Evolutionary conservation across 2,888 invertebrate species (phyloP).

Genomic region (Rapana venosa): DNA sequence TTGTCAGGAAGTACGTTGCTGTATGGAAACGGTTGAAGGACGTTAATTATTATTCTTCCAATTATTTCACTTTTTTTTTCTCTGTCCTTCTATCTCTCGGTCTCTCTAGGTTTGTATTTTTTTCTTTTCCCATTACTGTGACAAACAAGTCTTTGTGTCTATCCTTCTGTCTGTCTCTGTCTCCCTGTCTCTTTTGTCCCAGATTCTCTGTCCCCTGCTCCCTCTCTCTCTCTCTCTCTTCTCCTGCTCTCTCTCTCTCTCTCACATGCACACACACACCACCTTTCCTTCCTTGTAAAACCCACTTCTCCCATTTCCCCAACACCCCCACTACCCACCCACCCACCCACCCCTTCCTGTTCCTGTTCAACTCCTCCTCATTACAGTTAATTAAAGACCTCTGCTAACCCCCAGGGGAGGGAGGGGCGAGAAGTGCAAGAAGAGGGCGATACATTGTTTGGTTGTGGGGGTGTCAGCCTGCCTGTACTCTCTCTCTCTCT

Average conservation of each 20-base stretch:
- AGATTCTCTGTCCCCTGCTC: background rate
- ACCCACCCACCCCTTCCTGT: too few relatives aligned
- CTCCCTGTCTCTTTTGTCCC: background rate
- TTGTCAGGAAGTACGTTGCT: too few relatives aligned
- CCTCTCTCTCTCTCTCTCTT: background rate
- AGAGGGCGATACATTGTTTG: too few relatives aligned
- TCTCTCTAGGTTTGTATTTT: background rate
- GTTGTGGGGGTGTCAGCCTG: background rate
- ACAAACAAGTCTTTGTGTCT: background rate
- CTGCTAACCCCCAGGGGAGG: too few relatives aligned
- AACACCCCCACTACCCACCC: too few relatives aligned
- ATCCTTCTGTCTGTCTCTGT: background rate
- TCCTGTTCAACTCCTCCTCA: too few relatives aligned
- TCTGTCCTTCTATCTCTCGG: background rate
- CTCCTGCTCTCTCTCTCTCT: background rate
- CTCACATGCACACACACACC: too few relatives aligned
- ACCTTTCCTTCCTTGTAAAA: background rate
- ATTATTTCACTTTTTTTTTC: too few relatives aligned
- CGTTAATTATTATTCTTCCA: too few relatives aligned
- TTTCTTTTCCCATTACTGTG: background rate
- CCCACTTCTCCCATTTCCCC: background rate
- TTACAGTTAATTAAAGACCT: too few relatives aligned
- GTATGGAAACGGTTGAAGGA: too few relatives aligned
- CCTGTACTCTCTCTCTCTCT: background rate
- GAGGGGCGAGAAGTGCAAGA: too few relatives aligned